Base-by-base conservation (phyloP, 2,888 invertebrate species). In the Apotomis turbidana region DNA sequence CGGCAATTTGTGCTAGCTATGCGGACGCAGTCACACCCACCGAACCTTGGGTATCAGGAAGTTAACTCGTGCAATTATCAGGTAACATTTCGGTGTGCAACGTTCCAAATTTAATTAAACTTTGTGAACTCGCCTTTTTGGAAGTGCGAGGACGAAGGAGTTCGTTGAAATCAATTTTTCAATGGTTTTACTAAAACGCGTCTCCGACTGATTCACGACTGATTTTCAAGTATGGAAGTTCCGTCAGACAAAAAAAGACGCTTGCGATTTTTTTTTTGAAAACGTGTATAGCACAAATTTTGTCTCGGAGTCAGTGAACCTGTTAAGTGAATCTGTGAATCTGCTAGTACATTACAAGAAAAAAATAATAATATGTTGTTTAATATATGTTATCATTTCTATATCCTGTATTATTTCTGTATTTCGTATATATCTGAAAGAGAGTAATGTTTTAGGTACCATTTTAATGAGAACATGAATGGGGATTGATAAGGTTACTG, bases 11-110 rank as follows among this genome's bases (percentile, higher is more conserved):
- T 84, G 82, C 83, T 83, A 85, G 83, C 82, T 90, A 93, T 93
- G 93, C 93, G 93, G 93, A 93, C 90, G 80, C 87, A 64, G 87
- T 85, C 88, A 88, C 90, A 79, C 90, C 89, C 83, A 79, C 74
- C 76, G 77, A 78, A 80, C 83, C 81, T 81, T 81, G 83, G 78
- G 67, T 77, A 89, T 83, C 83, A 91, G 92, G 92, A 92, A 93
- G 88, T 87, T 63, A 71, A 74, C 63, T 70, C 68, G 71, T 73
- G 76, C 81, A 76, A 77, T 67, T 67, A 71, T 52, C 58, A 36
- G 67, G 57, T 66, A 66, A 66, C 51, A 66, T 67, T 62, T 71
- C 44, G 46, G 68, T 57, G 15, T 49, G 61, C 52, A 54, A 54
- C 46, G 60, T 54, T 46, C 66, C 58, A 46, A 68, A 63, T 52